These are phyloP conservation scores for Platycnemis pennipes DNA, from an alignment of 2,888 invertebrate genomes.

Conservation along the genomic window DNA sequence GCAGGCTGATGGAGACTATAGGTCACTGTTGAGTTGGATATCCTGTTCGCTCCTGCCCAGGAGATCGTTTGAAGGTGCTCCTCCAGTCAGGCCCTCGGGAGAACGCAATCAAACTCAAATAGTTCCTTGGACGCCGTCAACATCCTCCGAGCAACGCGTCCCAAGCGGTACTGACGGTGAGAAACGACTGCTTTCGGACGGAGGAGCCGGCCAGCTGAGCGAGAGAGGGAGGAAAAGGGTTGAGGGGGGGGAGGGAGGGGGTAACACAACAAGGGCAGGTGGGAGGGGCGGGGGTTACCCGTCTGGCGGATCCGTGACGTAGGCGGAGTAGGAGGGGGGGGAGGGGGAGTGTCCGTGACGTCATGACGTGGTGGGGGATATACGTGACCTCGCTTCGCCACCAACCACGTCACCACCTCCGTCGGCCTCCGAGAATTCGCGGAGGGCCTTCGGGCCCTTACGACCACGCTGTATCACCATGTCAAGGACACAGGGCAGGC, in stretches of 20 bases:
- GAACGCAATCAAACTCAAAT: too few relatives aligned
- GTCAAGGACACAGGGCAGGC: too few relatives aligned
- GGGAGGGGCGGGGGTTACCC: background rate
- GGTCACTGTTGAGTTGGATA: too few relatives aligned
- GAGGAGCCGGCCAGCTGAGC: background rate
- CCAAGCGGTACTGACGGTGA: background rate
- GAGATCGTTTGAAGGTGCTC: background rate
- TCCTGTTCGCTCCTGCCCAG: too few relatives aligned
- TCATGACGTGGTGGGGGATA: background rate
- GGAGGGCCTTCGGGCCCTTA: too few relatives aligned
- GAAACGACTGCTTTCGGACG: too few relatives aligned
- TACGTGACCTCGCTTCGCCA: too few relatives aligned
- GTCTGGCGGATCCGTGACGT: background rate
- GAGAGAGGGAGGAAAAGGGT: background rate
- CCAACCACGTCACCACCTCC: too few relatives aligned
- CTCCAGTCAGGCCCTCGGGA: background rate
- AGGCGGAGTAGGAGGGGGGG: background rate
- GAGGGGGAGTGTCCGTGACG: background rate
- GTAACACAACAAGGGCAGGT: background rate
- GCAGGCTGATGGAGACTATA: too few relatives aligned
- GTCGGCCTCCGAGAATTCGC: too few relatives aligned
- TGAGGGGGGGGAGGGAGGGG: background rate
- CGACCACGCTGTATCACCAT: too few relatives aligned
- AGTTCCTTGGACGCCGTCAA: background rate
- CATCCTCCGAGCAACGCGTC: background rate